Conservation (phyloP, 2,113 vertebrate genomes). For the Haliaeetus leucogaster region DNA sequence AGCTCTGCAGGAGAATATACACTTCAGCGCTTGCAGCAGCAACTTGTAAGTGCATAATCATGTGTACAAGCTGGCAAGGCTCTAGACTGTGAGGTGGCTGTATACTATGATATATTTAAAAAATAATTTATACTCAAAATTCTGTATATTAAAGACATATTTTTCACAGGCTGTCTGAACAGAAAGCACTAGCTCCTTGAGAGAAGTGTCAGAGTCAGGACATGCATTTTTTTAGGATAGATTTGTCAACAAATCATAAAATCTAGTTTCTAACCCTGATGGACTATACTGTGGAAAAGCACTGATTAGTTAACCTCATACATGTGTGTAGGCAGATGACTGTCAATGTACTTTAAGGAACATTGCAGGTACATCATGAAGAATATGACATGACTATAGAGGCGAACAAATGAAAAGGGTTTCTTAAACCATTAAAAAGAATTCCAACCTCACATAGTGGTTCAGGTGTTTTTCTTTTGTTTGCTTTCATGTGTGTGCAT, state of each 20-base stretch:
- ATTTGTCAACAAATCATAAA: not conserved
- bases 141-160: not conserved
- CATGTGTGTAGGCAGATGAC: not conserved
- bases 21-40: not conserved
- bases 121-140: not conserved
- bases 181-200: not conserved
- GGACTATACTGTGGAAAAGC: not conserved
- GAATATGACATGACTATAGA: not conserved
- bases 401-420: not conserved
- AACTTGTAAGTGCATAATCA: not conserved
- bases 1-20: not conserved
- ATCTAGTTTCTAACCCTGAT: not conserved
- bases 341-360: not conserved
- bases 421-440: not conserved
- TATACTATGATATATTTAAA: not conserved
- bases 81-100: not conserved
- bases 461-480: not conserved
- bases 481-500: not conserved
- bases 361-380: not conserved
- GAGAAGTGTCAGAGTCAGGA: not conserved
- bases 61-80: not conserved
- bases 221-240: not conserved
- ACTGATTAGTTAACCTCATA: not conserved
- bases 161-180: not conserved
- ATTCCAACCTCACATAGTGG: not conserved